These are phyloP conservation scores for Porites evermanni DNA, from an alignment of 92 coral and sea anemone genomes.

Conservation along the genomic window DNA sequence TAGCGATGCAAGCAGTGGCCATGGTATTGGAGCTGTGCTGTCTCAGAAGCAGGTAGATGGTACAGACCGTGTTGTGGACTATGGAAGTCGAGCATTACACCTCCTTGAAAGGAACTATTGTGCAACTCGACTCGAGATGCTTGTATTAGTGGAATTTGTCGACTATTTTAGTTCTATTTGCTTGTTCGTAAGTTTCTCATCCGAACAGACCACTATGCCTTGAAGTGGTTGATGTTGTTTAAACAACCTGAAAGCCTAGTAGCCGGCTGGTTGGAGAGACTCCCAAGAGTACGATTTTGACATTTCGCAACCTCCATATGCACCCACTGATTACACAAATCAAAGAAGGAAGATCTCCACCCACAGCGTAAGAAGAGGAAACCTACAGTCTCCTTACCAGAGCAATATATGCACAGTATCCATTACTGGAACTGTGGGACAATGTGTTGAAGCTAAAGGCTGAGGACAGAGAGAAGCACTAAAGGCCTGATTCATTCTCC, in stretches of 20 bases:
- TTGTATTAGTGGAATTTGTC: slow-evolving; percentile 7
- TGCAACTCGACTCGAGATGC: slow-evolving; percentile 37
- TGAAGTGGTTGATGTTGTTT: slow-evolving; percentile 3
- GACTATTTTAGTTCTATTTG: slow-evolving; percentile 41
- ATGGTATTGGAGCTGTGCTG: slow-evolving; percentile 53
- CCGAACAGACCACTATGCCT: slow-evolving; percentile 40
- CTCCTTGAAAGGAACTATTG: slow-evolving; percentile 37
- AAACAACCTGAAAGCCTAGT: slow-evolving; percentile 45
- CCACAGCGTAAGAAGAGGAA: slow-evolving; percentile 13
- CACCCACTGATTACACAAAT: slow-evolving; percentile 19
- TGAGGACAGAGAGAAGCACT: not conserved
- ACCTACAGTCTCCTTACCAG: slow-evolving; percentile 14
- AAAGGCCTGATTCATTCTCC: not conserved
- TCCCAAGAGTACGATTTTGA: slow-evolving; percentile 53
- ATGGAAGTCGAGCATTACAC: slow-evolving; percentile 48
- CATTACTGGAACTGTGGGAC: slow-evolving; percentile 14
- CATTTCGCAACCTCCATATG: slow-evolving; percentile 51
- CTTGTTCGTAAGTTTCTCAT: slow-evolving; percentile 28
- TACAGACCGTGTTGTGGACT: slow-evolving; percentile 45
- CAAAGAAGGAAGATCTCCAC: slow-evolving; percentile 22
- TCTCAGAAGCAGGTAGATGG: slow-evolving; percentile 6
- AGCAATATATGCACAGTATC: slow-evolving; percentile 39
- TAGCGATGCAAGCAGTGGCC: slow-evolving; percentile 67
- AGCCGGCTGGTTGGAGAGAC: slow-evolving; percentile 53
- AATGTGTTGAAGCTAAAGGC: slow-evolving; percentile 18